A percentile compares a stretch with the other conserved stretches of the same genome.
phyloP scores from a whole-genome alignment of 1,140 invertebrate genomes.

The Cydia amplana region DNA sequence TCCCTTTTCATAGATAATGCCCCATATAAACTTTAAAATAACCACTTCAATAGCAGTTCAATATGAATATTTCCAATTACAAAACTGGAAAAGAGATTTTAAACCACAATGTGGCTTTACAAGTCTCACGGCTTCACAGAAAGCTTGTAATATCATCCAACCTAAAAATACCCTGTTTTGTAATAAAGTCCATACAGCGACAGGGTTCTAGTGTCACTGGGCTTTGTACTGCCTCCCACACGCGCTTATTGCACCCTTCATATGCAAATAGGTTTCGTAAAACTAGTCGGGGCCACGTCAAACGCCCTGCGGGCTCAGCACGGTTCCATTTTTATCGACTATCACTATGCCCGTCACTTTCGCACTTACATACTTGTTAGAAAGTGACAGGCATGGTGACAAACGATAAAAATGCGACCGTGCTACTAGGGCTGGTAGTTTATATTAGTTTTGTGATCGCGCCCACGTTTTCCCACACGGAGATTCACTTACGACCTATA shows the following conservation, averaged over 20 bases:
- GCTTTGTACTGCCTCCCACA: not conserved
- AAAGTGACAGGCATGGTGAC: no score
- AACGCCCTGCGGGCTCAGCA: no score
- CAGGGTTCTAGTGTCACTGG: not conserved
- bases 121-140: not conserved
- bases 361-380: no score
- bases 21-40: not conserved
- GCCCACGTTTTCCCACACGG: not conserved
- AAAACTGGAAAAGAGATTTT: slow-evolving; percentile 1
- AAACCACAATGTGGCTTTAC: not conserved
- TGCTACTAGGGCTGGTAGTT: no score
- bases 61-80: not conserved
- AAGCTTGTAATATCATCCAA: not conserved
- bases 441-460: not conserved
- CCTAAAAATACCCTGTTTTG: not conserved
- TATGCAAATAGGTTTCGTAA: not conserved
- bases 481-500: no score
- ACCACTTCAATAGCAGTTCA: not conserved
- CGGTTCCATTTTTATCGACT: no score
- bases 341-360: no score
- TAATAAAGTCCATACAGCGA: not conserved
- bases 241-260: slow-evolving; percentile 13
- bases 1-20: no score
- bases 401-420: no score
- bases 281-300: not conserved